Percentiles rank a stretch among this genome's conserved stretches.
Evolutionary conservation across 2,113 vertebrate species (phyloP).

Genomic region (Neopipo cinnamomea): DNA sequence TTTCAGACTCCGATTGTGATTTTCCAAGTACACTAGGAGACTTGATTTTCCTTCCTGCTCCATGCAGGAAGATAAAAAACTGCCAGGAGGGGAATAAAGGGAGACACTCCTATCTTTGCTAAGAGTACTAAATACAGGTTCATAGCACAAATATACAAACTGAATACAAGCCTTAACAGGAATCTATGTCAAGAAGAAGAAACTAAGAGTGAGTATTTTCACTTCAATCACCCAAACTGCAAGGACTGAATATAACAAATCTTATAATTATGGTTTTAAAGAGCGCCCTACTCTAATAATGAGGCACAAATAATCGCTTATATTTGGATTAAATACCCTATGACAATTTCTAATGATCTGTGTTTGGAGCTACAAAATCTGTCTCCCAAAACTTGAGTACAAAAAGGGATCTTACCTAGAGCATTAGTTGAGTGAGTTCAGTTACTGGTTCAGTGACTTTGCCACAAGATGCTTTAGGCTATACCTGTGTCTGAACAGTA

Average conservation of each 20-base stretch:
- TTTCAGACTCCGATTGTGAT: constrained; percentile 19
- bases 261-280: background rate
- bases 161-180: background rate
- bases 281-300: background rate
- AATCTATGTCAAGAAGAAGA: background rate
- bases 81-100: background rate
- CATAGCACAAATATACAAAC: background rate
- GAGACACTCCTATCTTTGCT: background rate
- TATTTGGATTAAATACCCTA: background rate
- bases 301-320: background rate
- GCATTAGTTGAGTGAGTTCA: background rate
- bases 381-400: background rate
- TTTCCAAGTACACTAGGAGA: background rate
- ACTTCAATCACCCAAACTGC: background rate
- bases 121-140: background rate
- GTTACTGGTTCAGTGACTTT: background rate
- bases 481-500: background rate
- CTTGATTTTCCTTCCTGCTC: background rate
- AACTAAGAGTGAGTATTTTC: background rate
- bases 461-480: background rate
- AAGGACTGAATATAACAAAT: background rate
- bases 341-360: background rate
- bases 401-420: background rate
- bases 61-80: background rate
- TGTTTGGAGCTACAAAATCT: background rate